Evolutionary conservation across 2,113 vertebrate species (phyloP), one percentile per base, ranked within the genome.

Genomic region (Phocoena sinus): DNA sequence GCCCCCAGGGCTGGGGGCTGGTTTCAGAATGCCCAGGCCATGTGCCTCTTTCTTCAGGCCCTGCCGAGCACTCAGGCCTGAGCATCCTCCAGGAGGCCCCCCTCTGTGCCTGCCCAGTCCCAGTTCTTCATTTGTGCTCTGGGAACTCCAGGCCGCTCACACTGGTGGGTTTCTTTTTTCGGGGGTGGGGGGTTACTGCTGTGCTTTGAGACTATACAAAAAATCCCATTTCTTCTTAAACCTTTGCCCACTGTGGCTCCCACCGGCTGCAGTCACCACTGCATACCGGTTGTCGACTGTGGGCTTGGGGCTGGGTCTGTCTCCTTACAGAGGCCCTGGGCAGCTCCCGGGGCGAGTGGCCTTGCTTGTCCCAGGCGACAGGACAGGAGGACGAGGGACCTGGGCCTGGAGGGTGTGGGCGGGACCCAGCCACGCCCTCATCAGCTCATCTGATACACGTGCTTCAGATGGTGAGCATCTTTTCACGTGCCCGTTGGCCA

Each of bases 51-150:
- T 53, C 44, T 7, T 8, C 1, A 1, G 25, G n/a, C n/a, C 41
- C 67, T 8, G 13, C 63, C 18, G 3, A 28, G 76, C 0, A 0
- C 4, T 25, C 3, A 0, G 5, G 20, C 6, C 50, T 4, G 1
- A 8, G 28, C 36, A 50, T 12, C 36, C 36, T 38, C n/a, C 14
- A 12, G 89, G 6, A 31, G 31, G 13, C 56, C 56, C 71, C 56
- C 31, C 71, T 62, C 56, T 9, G 1, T 15, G 56, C 28, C 71
- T 33, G 12, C 4, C 53, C 41, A 1, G 25, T 20, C 12, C 18
- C 33, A 2, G 74, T 13, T 2, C 5, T 4, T 33, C 62, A 1
- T 4, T 36, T 3, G 21, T 12, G 76, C 14, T 53, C 89, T 12
- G 8, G 47, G 76, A 23, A 11, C 8, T 4, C 65, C 8, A 44